phyloP scores from a whole-genome alignment of 2,797 vertebrate species.

The Silurus aristotelis region DNA sequence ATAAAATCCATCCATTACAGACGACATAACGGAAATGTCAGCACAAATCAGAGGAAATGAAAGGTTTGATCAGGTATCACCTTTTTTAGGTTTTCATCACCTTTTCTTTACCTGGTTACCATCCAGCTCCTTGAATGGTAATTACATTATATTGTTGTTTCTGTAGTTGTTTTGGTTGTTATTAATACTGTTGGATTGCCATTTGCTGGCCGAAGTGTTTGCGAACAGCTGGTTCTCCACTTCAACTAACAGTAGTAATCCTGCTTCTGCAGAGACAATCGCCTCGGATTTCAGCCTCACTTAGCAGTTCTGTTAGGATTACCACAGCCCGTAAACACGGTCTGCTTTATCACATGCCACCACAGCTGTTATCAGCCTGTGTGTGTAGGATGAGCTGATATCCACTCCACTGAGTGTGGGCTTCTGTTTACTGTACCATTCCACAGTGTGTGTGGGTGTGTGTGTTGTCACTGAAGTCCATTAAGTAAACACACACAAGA shows the following conservation, averaged over 20 bases:
- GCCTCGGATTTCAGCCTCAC: constrained; percentile 52
- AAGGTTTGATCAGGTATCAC: not conserved
- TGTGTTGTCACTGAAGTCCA: constrained; percentile 13
- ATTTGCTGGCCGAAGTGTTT: constrained; percentile 6
- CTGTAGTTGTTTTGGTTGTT: not conserved
- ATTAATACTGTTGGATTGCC: not conserved
- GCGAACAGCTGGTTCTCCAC: constrained; percentile 44
- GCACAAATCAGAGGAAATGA: not conserved
- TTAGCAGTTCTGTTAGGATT: constrained; percentile 60
- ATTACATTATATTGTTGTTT: not conserved
- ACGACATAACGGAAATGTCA: not conserved
- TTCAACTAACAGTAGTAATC: constrained; percentile 43
- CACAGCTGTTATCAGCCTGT: constrained; percentile 56
- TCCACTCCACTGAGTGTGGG: constrained; percentile 42
- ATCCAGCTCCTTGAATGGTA: not conserved
- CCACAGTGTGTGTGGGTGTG: constrained; percentile 22
- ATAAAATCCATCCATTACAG: not conserved
- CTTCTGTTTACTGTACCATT: constrained; percentile 32
- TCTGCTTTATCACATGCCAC: constrained; percentile 59
- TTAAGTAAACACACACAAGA: constrained; percentile 41
- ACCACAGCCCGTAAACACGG: constrained; percentile 56
- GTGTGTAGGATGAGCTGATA: constrained; percentile 46
- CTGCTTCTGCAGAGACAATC: constrained; percentile 42
- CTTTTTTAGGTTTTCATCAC: not conserved
- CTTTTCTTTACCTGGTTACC: not conserved